A percentile compares a stretch with the other conserved stretches of the same genome.
phyloP scores from a whole-genome alignment of 2,113 vertebrate species.

The Bettongia penicillata region DNA sequence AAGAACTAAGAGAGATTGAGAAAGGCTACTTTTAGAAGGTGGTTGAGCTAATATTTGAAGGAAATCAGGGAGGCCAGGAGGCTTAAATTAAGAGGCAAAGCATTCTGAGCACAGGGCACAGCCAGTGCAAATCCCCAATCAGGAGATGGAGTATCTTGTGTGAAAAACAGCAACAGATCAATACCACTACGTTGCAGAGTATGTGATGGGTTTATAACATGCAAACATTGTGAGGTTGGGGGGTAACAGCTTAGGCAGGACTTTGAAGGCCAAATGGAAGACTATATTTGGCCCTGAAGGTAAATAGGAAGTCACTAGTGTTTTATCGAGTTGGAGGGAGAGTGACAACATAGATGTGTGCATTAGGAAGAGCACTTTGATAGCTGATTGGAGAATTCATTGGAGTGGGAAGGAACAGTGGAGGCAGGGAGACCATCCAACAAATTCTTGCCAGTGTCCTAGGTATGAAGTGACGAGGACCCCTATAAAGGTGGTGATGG shows the following conservation, averaged over 20 bases:
- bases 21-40: background rate
- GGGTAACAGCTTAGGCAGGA: background rate
- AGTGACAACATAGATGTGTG: background rate
- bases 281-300: background rate
- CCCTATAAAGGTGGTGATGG: background rate
- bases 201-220: background rate
- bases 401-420: background rate
- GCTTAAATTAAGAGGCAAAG: background rate
- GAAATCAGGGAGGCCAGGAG: background rate
- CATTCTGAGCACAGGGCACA: background rate
- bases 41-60: background rate
- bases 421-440: background rate
- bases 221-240: background rate
- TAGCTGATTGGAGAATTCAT: background rate
- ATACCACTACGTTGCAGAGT: background rate
- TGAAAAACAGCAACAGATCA: background rate
- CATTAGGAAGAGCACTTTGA: background rate
- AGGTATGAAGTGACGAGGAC: background rate
- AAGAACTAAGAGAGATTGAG: background rate
- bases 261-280: background rate
- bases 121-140: background rate
- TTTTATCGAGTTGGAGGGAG: background rate
- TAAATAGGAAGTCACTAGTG: background rate
- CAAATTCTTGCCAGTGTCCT: background rate
- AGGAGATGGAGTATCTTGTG: background rate